Percentiles rank a stretch among this genome's conserved stretches.
Conservation (phyloP, 2,797 vertebrate species). For the Balearica regulorum region DNA sequence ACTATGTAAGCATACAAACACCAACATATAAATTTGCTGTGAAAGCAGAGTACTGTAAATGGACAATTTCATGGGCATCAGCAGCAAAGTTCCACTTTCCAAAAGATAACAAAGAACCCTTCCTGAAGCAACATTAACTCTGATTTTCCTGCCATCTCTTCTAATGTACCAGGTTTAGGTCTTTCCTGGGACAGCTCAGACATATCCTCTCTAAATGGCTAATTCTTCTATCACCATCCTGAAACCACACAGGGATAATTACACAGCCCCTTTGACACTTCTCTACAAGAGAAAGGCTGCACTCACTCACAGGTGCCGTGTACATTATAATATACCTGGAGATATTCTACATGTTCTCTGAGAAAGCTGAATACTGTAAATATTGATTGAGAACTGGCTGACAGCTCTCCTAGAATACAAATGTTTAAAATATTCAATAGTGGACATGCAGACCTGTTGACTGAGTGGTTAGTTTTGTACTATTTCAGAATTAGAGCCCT, state of each 20-base stretch:
- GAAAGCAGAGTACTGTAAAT: background rate
- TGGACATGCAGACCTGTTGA: background rate
- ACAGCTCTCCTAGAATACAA: background rate
- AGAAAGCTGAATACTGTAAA: background rate
- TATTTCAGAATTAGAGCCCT: background rate
- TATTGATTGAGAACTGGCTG: background rate
- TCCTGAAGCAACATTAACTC: background rate
- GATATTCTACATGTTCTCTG: background rate
- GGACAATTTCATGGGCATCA: background rate
- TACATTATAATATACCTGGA: background rate
- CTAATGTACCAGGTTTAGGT: background rate
- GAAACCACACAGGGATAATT: background rate
- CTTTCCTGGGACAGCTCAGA: background rate
- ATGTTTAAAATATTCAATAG: background rate
- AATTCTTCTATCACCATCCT: background rate
- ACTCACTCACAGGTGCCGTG: background rate
- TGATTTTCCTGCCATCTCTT: background rate
- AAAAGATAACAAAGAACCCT: background rate
- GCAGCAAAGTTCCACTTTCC: background rate
- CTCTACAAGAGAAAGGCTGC: background rate
- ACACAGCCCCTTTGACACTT: fast-evolving
- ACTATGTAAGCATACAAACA: background rate
- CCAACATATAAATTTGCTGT: background rate
- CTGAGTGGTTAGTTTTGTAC: background rate
- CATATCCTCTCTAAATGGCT: background rate